Evolutionary conservation across 1,140 invertebrate genomes (phyloP).

Genomic region (Sesamia nonagrioides): DNA sequence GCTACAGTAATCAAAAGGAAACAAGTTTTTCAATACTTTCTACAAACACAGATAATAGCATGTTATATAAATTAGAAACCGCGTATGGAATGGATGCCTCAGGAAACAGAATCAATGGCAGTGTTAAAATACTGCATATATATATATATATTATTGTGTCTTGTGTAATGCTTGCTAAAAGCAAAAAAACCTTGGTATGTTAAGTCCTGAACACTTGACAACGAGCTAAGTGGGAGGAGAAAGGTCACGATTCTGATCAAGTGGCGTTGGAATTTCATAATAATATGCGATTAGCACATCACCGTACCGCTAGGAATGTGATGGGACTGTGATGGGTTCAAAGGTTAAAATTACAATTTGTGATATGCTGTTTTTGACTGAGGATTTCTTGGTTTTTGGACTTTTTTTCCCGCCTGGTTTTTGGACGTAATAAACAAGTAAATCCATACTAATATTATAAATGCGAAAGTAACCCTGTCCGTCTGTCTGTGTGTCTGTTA

Average conservation of each 20-base stretch:
- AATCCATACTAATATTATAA: too few species aligned
- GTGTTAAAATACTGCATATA: conserved; percentile 32
- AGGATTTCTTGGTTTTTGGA: background rate
- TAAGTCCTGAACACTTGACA: background rate
- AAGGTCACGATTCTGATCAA: background rate
- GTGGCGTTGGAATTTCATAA: conserved; percentile 9
- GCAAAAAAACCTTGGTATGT: too few species aligned
- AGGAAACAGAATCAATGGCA: conserved; percentile 36
- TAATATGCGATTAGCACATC: conserved; percentile 14
- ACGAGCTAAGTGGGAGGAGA: background rate
- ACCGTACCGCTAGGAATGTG: background rate
- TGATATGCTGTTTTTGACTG: background rate
- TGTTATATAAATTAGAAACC: conserved; percentile 53
- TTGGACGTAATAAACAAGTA: too few species aligned
- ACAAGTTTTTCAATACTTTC: conserved; percentile 46
- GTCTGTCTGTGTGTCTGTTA: too few species aligned
- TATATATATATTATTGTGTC: background rate
- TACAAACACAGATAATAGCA: conserved; percentile 30
- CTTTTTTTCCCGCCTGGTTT: too few species aligned
- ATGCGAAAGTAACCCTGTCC: too few species aligned
- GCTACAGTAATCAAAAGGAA: conserved; percentile 33
- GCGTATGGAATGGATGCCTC: conserved; percentile 3
- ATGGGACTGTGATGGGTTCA: background rate
- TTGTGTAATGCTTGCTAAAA: conserved; percentile 11
- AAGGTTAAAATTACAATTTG: conserved; percentile 1